Conservation (phyloP, 2,113 vertebrate genomes). For the Rattus norvegicus region DNA sequence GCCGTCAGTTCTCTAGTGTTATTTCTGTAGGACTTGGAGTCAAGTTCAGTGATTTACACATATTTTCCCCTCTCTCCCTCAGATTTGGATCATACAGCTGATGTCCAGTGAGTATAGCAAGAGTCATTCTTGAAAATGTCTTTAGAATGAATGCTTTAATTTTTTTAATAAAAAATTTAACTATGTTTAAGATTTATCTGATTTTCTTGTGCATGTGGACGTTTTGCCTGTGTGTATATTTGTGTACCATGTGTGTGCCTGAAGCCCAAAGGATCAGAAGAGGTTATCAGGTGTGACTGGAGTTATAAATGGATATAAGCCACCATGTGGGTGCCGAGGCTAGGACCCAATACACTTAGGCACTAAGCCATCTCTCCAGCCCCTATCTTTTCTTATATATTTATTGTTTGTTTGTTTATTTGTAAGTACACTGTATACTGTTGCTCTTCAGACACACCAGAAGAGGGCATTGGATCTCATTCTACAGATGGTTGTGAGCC, state of each 20-base stretch:
- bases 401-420: too few relatives aligned
- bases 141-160: constrained; percentile 39
- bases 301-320: neutral
- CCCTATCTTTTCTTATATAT: neutral
- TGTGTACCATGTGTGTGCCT: neutral
- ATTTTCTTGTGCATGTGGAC: neutral
- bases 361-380: neutral
- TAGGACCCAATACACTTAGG: neutral
- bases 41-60: constrained; percentile 44
- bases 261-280: neutral
- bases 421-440: too few relatives aligned
- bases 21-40: constrained; percentile 43
- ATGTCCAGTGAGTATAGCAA: constrained; percentile 96
- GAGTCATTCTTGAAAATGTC: constrained; percentile 50
- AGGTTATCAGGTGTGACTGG: neutral
- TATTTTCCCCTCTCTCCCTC: constrained; percentile 73
- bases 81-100: constrained; percentile 99
- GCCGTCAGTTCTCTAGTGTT: neutral
- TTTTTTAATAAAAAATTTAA: neutral
- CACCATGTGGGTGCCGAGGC: neutral
- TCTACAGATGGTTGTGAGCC: neutral
- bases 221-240: neutral
- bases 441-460: too few relatives aligned
- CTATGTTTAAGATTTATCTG: neutral
- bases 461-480: too few relatives aligned